Percentiles rank a stretch among this genome's conserved stretches.
Evolutionary conservation across 1,140 invertebrate species (phyloP).

Genomic region (Saccostrea echinata): DNA sequence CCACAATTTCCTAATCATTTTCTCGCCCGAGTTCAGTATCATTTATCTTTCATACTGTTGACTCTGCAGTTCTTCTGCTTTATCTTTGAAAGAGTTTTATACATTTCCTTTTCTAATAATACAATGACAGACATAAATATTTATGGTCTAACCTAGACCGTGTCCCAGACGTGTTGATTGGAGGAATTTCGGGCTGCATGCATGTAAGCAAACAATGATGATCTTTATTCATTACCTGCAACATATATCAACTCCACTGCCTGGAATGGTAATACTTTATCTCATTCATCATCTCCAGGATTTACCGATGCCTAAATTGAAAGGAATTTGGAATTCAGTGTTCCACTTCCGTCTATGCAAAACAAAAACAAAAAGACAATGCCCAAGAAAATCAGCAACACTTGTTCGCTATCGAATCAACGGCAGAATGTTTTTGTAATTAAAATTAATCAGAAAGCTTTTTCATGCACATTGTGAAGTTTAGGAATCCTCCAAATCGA

Average conservation of each 20-base stretch:
- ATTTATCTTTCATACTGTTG: no score
- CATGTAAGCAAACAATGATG: background rate
- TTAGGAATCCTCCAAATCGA: background rate
- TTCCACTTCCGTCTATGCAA: conserved; percentile 35
- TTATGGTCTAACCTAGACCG: no score
- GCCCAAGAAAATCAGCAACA: background rate
- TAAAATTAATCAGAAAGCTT: background rate
- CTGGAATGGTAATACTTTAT: background rate
- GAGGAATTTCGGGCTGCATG: background rate
- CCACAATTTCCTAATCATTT: no score
- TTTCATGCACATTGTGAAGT: background rate
- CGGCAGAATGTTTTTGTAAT: background rate
- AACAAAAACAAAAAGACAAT: conserved; percentile 32
- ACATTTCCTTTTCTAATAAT: no score
- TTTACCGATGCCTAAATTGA: conserved; percentile 3
- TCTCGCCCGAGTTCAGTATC: no score
- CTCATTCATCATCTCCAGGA: background rate
- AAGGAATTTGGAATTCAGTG: conserved; percentile 17
- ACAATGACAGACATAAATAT: no score
- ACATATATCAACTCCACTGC: background rate
- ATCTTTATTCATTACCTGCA: background rate
- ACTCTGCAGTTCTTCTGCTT: no score
- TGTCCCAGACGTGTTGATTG: background rate
- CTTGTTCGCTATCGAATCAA: background rate
- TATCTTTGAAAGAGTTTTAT: no score